Percentiles rank a stretch among this genome's conserved stretches.
Evolutionary conservation across 2,888 invertebrate genomes (phyloP).

Genomic region (Stenchaetothrips biformis): DNA sequence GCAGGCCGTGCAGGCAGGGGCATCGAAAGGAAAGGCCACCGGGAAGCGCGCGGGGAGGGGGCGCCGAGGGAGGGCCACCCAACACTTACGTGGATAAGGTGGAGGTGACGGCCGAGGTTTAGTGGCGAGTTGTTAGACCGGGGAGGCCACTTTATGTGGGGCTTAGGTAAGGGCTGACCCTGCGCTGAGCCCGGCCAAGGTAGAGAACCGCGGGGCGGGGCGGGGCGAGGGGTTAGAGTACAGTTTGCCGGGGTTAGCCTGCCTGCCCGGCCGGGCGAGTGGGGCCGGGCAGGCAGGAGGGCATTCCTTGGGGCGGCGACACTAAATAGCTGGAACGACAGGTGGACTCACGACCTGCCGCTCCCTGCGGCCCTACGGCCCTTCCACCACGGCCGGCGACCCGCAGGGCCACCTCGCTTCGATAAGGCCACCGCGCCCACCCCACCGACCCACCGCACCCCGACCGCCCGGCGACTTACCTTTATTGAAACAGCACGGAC

Average conservation of each 20-base stretch:
- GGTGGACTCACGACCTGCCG: background rate
- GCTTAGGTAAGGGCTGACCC: slow-evolving; percentile 20
- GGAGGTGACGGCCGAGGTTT: slow-evolving; percentile 16
- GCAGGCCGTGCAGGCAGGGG: too few relatives aligned
- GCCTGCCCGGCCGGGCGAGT: background rate
- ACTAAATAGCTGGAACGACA: slow-evolving; percentile 18
- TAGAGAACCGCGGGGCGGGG: background rate
- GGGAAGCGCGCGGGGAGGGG: background rate
- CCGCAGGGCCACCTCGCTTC: too few relatives aligned
- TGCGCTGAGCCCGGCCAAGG: background rate
- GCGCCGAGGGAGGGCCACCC: background rate
- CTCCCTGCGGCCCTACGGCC: background rate
- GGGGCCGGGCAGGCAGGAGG: background rate
- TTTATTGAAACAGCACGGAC: too few relatives aligned
- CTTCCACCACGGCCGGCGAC: background rate
- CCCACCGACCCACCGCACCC: too few relatives aligned
- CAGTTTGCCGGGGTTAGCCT: background rate
- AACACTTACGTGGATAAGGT: slow-evolving; percentile 19
- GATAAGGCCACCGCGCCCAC: too few relatives aligned
- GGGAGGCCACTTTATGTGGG: slow-evolving; percentile 8
- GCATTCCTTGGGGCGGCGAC: background rate
- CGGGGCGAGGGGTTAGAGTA: background rate
- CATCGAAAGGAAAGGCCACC: too few relatives aligned
- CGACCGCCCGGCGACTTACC: too few relatives aligned
- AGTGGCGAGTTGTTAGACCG: slow-evolving; percentile 17